Evolutionary conservation across 1,140 invertebrate species (phyloP).

Genomic region (Mercenaria mercenaria): DNA sequence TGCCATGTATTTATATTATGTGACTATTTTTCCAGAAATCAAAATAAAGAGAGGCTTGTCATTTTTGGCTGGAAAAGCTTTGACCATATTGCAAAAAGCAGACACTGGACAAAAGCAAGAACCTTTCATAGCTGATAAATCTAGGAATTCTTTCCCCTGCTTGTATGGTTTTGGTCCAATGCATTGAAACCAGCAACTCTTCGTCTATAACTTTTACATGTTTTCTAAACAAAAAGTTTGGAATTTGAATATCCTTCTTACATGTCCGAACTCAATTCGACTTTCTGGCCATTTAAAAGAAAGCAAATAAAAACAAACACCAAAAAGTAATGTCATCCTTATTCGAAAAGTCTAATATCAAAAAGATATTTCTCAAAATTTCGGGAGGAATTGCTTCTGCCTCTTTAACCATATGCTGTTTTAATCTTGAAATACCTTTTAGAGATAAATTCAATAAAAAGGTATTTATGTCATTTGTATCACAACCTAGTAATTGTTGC

Average conservation of each 20-base stretch:
- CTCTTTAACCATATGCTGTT: not conserved
- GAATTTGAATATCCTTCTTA: not conserved
- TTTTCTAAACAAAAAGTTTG: not conserved
- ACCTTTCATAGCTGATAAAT: not conserved
- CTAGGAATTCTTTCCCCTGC: not conserved
- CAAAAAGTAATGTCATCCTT: not conserved
- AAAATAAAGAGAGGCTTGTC: not conserved
- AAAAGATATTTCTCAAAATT: not conserved
- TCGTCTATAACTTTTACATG: not conserved
- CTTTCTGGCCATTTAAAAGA: constrained; percentile 35
- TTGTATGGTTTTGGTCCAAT: constrained; percentile 30
- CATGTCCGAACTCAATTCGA: not conserved
- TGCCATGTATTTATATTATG: no score
- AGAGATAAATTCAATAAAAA: constrained; percentile 11
- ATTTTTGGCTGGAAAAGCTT: not conserved
- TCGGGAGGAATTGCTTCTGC: constrained; percentile 22
- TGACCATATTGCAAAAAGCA: not conserved
- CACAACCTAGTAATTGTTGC: not conserved
- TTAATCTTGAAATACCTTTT: not conserved
- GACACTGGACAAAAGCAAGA: constrained; percentile 20
- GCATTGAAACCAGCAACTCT: not conserved
- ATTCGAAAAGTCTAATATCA: not conserved
- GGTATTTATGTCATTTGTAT: not conserved
- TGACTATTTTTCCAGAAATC: not conserved
- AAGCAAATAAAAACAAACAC: constrained; percentile 52